These are phyloP conservation scores for Cryptus armator DNA, from an alignment of 2,888 invertebrate genomes.

Conservation along the genomic window DNA sequence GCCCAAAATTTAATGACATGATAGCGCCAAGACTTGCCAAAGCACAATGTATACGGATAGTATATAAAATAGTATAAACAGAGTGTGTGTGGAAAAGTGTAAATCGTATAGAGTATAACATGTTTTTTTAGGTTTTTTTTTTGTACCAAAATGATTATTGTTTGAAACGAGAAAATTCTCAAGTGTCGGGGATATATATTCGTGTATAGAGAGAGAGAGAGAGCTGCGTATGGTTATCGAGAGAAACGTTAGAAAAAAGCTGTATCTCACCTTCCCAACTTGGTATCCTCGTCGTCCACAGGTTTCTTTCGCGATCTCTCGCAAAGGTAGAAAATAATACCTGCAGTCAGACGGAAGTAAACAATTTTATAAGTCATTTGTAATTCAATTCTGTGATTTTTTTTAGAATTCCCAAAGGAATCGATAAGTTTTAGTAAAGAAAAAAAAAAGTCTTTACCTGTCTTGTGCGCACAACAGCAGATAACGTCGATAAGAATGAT, in stretches of 20 bases:
- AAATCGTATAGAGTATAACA: slow-evolving; percentile 65
- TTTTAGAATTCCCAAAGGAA: neutral
- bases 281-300: slow-evolving; percentile 92
- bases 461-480: slow-evolving; percentile 90
- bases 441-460: slow-evolving; percentile 81
- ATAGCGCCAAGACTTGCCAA: slow-evolving; percentile 84
- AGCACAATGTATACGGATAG: slow-evolving; percentile 80
- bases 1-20: slow-evolving; percentile 79
- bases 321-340: slow-evolving; percentile 84
- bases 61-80: slow-evolving; percentile 61
- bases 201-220: slow-evolving; percentile 46
- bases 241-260: slow-evolving; percentile 38
- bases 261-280: slow-evolving; percentile 92
- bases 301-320: slow-evolving; percentile 88
- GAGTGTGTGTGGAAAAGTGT: slow-evolving; percentile 57
- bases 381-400: neutral
- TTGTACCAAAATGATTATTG: slow-evolving; percentile 56
- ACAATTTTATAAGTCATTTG: neutral
- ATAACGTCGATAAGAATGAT: slow-evolving; percentile 91
- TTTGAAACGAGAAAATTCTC: slow-evolving; percentile 45
- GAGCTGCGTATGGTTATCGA: slow-evolving; percentile 36
- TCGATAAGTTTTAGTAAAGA: neutral
- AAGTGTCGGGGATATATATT: slow-evolving; percentile 21
- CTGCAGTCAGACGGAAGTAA: slow-evolving; percentile 75
- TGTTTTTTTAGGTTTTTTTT: slow-evolving; percentile 57